Evolutionary conservation across 2,888 invertebrate genomes (phyloP), one percentile per base, ranked within the genome.

Genomic region (Stenichneumon culpator): DNA sequence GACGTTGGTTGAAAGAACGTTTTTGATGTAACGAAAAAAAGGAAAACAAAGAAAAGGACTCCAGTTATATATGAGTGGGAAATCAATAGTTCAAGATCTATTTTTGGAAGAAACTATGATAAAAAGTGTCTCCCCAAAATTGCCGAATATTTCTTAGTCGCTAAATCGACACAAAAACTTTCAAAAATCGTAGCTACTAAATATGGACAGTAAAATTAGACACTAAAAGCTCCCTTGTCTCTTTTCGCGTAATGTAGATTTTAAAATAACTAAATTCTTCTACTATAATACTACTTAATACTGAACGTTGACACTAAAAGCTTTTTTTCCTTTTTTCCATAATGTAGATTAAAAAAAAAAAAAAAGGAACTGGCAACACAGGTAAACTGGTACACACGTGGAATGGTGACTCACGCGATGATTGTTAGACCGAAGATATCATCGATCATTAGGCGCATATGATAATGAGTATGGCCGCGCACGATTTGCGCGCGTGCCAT

Each of bases 401-500:
- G 28, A 44, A 16, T 60, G 5, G 44, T 69, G 78, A 78, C 69
- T 69, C 78, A 69, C 39, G 47, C 54, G 44, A 47, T n/a, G 22
- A 69, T 28, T 60, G 60, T 60, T 44, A 39, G 28, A 47, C 44
- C 32, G 44, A 60, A 69, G 57, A 78, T 63, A 78, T 69, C 36
- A 57, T 19, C 28, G 60, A 78, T 69, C 78, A 47, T 60, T 50
- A 39, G 60, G 69, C 69, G 78, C 69, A 25, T 69, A 78, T 36
- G 69, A 44, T 78, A 69, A 78, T 69, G 69, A 78, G 25, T 65
- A 32, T 50, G 25, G 25, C 28, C 70, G 52, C 22, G 3, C 36
- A 19, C 52, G 52, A 28, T 32, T 32, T 32, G 19, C 36, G 32
- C 36, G 52, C 70, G 70, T 70, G 36, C 19, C 39, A 36, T 19